Conservation (phyloP, 2,888 invertebrate species). For the Argyresthia albistria region DNA sequence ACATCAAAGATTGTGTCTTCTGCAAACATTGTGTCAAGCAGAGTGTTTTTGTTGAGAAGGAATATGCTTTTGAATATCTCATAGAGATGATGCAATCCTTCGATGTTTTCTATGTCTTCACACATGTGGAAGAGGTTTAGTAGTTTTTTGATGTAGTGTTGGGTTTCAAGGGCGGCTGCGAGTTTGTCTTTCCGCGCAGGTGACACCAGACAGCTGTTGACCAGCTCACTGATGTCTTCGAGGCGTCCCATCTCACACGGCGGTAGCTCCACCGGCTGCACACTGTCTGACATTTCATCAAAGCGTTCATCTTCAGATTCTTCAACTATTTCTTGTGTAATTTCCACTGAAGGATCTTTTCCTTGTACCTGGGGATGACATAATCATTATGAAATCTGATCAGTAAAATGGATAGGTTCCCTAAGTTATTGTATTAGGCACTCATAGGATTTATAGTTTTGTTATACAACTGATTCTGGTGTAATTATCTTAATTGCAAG, state of each 20-base stretch:
- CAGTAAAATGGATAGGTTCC: too few species aligned
- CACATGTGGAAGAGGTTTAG: conserved; percentile 96
- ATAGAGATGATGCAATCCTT: conserved; percentile 95
- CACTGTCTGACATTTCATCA: conserved; percentile 96
- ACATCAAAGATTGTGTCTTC: conserved; percentile 98
- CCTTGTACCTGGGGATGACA: conserved; percentile 87
- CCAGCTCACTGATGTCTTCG: conserved; percentile 95
- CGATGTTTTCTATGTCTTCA: conserved; percentile 96
- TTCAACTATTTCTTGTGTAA: conserved; percentile 96
- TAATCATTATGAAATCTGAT: background rate
- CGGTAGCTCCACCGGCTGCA: conserved; percentile 94
- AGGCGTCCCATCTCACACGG: conserved; percentile 94
- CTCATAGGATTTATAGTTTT: too few species aligned
- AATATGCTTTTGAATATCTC: conserved; percentile 99
- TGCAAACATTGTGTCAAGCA: conserved; percentile 98
- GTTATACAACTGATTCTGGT: too few species aligned
- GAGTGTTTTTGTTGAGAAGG: conserved; percentile 95
- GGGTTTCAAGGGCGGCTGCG: conserved; percentile 92
- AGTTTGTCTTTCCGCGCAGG: conserved; percentile 95
- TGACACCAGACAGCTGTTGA: conserved; percentile 89
- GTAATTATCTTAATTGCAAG: background rate
- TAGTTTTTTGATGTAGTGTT: conserved; percentile 95
- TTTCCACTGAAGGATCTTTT: conserved; percentile 98
- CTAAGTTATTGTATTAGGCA: too few species aligned
- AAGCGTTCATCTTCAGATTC: conserved; percentile 97